These are phyloP conservation scores for Tetragnatha versicolor DNA, from an alignment of 1,140 invertebrate genomes.

Conservation along the genomic window DNA sequence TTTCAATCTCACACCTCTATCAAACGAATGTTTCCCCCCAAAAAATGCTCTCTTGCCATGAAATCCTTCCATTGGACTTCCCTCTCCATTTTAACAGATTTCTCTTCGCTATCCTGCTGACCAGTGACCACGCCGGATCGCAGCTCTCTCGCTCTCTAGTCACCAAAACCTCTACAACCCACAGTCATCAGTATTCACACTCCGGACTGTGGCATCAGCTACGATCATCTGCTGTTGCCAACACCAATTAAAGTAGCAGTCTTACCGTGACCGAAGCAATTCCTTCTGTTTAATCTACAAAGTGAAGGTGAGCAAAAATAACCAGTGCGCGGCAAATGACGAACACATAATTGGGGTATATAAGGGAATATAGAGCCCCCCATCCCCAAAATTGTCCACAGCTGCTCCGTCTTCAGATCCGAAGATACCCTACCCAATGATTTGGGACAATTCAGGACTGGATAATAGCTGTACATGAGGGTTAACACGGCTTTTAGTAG, in stretches of 20 bases:
- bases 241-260: constrained; percentile 22
- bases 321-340: constrained; percentile 18
- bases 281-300: constrained; percentile 3
- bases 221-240: constrained; percentile 39
- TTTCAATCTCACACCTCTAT: no score
- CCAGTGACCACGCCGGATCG: no score
- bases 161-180: no score
- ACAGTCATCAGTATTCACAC: background rate
- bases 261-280: constrained; percentile 30
- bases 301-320: constrained; percentile 24
- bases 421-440: no score
- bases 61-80: no score
- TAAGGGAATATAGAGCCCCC: constrained; percentile 16
- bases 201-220: constrained; percentile 20
- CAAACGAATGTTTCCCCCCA: no score
- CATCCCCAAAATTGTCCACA: background rate
- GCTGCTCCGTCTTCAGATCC: background rate
- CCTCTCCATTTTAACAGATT: no score
- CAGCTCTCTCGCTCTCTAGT: no score
- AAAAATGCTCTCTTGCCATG: no score
- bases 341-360: constrained; percentile 26
- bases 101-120: no score
- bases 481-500: constrained; percentile 1
- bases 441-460: background rate
- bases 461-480: constrained; percentile 8